Evolutionary conservation across 92 coral and sea anemone genomes (phyloP).

Genomic region (Paragorgia papillata): DNA sequence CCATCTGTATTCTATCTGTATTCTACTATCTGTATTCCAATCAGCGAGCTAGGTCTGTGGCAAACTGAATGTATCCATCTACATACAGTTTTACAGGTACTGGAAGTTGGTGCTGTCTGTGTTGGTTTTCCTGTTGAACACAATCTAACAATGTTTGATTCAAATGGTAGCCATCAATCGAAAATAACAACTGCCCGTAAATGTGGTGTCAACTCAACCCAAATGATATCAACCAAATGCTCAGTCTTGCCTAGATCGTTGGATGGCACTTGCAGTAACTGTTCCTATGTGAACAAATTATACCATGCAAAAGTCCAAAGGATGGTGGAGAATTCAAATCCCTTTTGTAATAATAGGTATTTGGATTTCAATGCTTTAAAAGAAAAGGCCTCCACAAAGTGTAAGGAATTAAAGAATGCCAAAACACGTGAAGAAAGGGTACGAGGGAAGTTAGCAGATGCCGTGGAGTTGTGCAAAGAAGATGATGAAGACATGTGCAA

Average conservation of each 20-base stretch:
- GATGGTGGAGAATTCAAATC: slow-evolving; percentile 8
- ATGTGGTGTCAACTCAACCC: slow-evolving; percentile 4
- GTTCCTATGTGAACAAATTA: neutral
- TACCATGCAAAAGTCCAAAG: slow-evolving; percentile 2
- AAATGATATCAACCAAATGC: slow-evolving; percentile 9
- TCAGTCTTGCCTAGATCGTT: neutral
- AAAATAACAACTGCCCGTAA: neutral
- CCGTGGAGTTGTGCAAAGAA: neutral
- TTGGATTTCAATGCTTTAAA: neutral
- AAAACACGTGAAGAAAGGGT: neutral
- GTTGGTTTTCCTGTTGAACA: slow-evolving; percentile 8
- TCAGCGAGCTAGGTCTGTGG: slow-evolving; percentile 8
- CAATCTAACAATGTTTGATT: neutral
- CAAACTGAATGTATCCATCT: slow-evolving; percentile 14
- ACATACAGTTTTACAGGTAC: neutral
- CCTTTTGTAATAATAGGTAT: slow-evolving; percentile 5
- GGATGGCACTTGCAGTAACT: neutral
- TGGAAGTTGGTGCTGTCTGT: too few relatives aligned
- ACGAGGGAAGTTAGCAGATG: neutral
- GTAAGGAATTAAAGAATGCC: slow-evolving; percentile 3
- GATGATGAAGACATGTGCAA: slow-evolving; percentile 2
- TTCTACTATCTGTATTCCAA: neutral
- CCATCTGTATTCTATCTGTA: neutral
- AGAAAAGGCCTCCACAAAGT: slow-evolving; percentile 1
- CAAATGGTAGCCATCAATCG: neutral